These are phyloP conservation scores for Lineus longissimus DNA, from an alignment of 1,140 invertebrate species.

Conservation along the genomic window DNA sequence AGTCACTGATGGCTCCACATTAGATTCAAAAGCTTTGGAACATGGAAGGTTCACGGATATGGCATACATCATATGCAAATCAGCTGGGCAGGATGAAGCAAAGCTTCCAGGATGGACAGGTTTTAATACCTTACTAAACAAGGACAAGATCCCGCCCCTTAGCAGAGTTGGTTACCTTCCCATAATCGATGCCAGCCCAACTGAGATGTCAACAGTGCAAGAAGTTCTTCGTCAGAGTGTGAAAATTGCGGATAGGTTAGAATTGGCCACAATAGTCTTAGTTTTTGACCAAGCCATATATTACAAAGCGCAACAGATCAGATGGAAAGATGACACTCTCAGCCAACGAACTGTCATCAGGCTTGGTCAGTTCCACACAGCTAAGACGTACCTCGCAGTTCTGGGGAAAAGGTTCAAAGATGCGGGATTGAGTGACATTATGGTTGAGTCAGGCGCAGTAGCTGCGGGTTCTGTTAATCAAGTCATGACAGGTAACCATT, in stretches of 20 bases:
- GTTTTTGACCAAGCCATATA: slow-evolving; percentile 21
- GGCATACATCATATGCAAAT: no score
- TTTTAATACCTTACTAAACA: no score
- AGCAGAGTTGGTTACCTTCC: no score
- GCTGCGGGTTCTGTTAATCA: slow-evolving; percentile 23
- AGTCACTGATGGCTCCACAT: no score
- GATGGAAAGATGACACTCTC: slow-evolving; percentile 14
- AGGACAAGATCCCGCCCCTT: no score
- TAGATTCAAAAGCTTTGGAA: no score
- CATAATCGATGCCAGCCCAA: slow-evolving; percentile 3
- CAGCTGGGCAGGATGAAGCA: no score
- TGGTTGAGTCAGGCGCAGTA: slow-evolving; percentile 24
- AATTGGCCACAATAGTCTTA: slow-evolving; percentile 1
- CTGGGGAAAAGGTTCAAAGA: slow-evolving; percentile 26
- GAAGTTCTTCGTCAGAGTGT: neutral
- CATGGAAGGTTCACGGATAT: no score
- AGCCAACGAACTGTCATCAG: slow-evolving; percentile 13
- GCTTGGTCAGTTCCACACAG: slow-evolving; percentile 26
- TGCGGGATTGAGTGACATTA: slow-evolving; percentile 24
- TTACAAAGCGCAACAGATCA: slow-evolving; percentile 18
- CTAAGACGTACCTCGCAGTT: slow-evolving; percentile 19
- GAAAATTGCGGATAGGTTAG: neutral
- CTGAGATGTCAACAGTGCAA: slow-evolving; percentile 11
- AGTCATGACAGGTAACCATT: slow-evolving; percentile 25
- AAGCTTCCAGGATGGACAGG: no score